These are phyloP conservation scores for Herpailurus yagouaroundi DNA, from an alignment of 2,113 vertebrate genomes.

Conservation along the genomic window DNA sequence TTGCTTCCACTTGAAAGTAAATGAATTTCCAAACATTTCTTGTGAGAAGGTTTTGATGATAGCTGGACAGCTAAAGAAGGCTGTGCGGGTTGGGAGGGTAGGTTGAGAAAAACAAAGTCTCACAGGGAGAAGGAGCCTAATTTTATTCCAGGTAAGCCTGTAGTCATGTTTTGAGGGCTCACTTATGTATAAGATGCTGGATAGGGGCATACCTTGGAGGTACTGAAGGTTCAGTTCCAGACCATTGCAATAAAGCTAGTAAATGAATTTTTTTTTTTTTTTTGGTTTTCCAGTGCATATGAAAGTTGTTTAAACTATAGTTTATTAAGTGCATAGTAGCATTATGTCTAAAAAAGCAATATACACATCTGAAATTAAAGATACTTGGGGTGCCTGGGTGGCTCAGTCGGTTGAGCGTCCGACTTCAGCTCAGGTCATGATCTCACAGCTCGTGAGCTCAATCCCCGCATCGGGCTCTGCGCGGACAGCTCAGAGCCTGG, in stretches of 20 bases:
- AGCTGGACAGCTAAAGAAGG: not conserved
- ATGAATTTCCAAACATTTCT: constrained; percentile 26
- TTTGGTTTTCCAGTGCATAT: not conserved
- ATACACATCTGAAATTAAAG: not conserved
- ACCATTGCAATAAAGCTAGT: not conserved
- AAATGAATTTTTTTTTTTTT: not conserved
- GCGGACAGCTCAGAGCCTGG: too few species aligned
- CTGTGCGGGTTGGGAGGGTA: not conserved
- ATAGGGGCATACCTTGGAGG: not conserved
- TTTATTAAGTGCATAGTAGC: not conserved
- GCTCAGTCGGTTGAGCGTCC: too few species aligned
- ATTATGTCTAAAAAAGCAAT: not conserved
- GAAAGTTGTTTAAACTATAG: not conserved
- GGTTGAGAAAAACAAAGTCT: not conserved
- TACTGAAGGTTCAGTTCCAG: not conserved
- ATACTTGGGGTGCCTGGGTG: not conserved
- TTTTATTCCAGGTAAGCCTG: not conserved
- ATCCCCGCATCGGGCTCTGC: too few species aligned
- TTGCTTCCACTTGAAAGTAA: constrained; percentile 37
- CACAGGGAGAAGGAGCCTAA: not conserved
- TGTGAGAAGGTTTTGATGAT: constrained; percentile 11
- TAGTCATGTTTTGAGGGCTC: not conserved
- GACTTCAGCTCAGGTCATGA: too few species aligned
- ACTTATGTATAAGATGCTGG: not conserved
- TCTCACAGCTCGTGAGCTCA: too few species aligned